Evolutionary conservation across 2,113 vertebrate genomes (phyloP).

Genomic region (Spea multiplicata): DNA sequence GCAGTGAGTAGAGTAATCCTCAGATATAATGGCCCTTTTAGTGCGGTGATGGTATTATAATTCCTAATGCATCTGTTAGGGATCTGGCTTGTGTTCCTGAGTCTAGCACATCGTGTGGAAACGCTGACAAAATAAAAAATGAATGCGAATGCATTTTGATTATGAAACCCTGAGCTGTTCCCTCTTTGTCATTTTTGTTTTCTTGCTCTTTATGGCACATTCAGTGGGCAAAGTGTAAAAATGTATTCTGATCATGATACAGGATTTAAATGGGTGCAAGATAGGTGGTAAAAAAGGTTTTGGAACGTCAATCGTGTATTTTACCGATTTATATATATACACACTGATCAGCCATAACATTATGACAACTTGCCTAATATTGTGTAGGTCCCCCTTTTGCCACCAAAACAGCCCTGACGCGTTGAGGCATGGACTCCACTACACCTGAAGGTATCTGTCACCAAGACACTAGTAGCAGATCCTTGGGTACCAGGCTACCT

Average conservation of each 20-base stretch:
- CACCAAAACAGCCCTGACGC: too few relatives aligned
- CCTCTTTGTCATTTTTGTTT: slow-evolving; percentile 42
- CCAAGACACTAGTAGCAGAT: too few relatives aligned
- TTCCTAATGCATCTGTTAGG: slow-evolving; percentile 48
- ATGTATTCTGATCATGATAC: slow-evolving; percentile 30
- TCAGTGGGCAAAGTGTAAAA: slow-evolving; percentile 19
- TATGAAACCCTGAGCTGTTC: slow-evolving; percentile 37
- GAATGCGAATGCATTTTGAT: slow-evolving; percentile 46
- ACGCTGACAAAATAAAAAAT: slow-evolving; percentile 45
- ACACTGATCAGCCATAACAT: too few relatives aligned
- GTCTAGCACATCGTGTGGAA: slow-evolving; percentile 30
- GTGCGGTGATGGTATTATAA: slow-evolving; percentile 47
- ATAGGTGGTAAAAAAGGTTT: slow-evolving; percentile 2
- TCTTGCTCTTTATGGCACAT: slow-evolving; percentile 26
- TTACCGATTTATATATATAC: too few relatives aligned
- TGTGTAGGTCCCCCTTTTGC: too few relatives aligned
- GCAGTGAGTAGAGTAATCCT: slow-evolving; percentile 40
- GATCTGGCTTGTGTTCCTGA: slow-evolving; percentile 42
- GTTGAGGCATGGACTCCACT: too few relatives aligned
- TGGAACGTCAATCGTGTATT: background rate
- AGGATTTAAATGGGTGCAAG: slow-evolving; percentile 8
- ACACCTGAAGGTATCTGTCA: too few relatives aligned
- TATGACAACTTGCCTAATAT: too few relatives aligned
- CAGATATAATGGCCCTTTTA: slow-evolving; percentile 45
- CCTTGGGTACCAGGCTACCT: too few relatives aligned